Conservation (phyloP, 1,140 invertebrate genomes). For the Brachystomella parvula region DNA sequence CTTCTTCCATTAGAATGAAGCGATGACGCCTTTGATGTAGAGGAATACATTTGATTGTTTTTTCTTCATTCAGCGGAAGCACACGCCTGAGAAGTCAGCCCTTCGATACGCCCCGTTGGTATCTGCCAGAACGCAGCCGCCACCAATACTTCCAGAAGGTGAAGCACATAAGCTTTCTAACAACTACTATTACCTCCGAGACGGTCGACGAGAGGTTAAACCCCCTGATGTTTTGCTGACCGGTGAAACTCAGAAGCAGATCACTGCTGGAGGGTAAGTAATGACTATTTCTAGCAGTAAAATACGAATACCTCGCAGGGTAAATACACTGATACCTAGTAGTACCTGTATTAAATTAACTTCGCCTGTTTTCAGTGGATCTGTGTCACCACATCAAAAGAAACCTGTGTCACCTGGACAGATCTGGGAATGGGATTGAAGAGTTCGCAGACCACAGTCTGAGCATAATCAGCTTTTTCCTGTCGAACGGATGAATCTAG, state of each 20-base stretch:
- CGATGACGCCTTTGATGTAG: too few species aligned
- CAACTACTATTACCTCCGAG: conserved; percentile 32
- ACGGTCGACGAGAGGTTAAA: conserved; percentile 28
- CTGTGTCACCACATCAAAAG: neutral
- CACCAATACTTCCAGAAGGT: conserved; percentile 30
- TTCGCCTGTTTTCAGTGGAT: neutral
- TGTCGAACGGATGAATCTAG: too few species aligned
- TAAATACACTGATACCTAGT: neutral
- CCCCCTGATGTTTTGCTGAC: conserved; percentile 20
- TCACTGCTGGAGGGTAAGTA: conserved; percentile 22
- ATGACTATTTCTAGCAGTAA: neutral
- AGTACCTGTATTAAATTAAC: neutral
- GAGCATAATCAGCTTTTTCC: too few species aligned
- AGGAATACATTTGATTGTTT: too few species aligned
- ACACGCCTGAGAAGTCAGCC: conserved; percentile 17
- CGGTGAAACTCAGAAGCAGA: conserved; percentile 17
- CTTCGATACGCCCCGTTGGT: conserved; percentile 27
- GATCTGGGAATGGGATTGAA: conserved; percentile 27
- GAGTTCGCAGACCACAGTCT: too few species aligned
- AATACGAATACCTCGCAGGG: too few species aligned
- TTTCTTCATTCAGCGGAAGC: conserved; percentile 27
- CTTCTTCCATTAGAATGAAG: too few species aligned
- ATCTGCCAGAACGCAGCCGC: conserved; percentile 24
- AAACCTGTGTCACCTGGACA: conserved; percentile 29
- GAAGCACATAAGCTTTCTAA: conserved; percentile 27